Conservation (phyloP, 30 jellyfish, hydroid and myxozoan species). For the Pseudorhiza aurosa region DNA sequence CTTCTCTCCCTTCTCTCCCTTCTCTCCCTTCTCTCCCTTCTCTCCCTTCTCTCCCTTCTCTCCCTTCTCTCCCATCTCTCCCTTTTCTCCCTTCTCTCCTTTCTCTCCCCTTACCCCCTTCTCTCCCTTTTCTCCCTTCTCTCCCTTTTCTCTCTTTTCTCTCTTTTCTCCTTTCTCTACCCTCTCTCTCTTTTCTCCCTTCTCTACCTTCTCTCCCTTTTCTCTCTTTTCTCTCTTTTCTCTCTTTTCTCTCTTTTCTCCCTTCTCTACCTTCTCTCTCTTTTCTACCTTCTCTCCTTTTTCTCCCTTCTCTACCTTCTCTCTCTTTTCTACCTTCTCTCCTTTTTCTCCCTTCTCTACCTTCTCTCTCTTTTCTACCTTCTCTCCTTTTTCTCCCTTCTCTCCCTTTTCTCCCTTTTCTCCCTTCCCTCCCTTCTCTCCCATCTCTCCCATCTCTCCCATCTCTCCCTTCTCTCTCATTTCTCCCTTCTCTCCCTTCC, state of each 20-base stretch:
- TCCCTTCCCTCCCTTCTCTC: not conserved
- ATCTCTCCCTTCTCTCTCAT: not conserved
- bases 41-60: not conserved
- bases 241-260: not conserved
- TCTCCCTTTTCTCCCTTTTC: not conserved
- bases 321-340: not conserved
- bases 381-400: not conserved
- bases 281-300: not conserved
- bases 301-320: not conserved
- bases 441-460: not conserved
- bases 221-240: not conserved
- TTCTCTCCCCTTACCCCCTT: not conserved
- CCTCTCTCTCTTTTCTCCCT: not conserved
- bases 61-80: not conserved
- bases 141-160: not conserved
- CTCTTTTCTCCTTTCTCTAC: not conserved
- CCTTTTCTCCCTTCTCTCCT: not conserved
- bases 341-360: not conserved
- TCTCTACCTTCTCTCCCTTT: not conserved
- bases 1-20: slow-evolving; percentile 7
- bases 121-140: not conserved
- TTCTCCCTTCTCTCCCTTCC: not conserved
- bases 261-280: not conserved
- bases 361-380: not conserved
- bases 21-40: slow-evolving; percentile 5